Conservation (phyloP, 2,888 invertebrate genomes). For the Eupithecia insigniata region DNA sequence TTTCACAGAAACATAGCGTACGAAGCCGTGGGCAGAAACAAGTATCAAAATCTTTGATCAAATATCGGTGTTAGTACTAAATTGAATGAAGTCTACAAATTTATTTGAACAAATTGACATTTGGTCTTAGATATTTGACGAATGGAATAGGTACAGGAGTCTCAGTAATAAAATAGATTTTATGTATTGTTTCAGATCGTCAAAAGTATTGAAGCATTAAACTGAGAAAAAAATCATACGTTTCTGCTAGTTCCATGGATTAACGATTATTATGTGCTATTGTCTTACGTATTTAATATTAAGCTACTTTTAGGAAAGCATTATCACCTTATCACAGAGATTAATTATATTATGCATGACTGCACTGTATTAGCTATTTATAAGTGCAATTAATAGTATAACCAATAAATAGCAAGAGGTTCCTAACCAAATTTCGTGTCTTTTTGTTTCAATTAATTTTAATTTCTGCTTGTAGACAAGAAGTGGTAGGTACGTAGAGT, state of each 20-base stretch:
- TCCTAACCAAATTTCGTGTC: not conserved
- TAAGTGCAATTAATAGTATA: not conserved
- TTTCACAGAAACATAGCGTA: no score
- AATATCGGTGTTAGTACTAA: no score
- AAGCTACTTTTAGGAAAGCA: not conserved
- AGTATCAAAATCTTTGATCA: no score
- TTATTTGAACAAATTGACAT: no score
- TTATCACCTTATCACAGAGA: not conserved
- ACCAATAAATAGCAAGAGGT: not conserved
- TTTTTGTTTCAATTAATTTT: not conserved
- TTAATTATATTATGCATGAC: not conserved
- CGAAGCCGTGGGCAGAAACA: no score
- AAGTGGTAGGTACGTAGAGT: not conserved
- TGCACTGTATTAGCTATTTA: not conserved
- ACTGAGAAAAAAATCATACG: no score
- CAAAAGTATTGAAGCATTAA: conserved; percentile 28
- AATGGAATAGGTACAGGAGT: no score
- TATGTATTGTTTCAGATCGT: conserved; percentile 29
- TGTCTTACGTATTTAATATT: not conserved
- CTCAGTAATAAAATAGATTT: no score
- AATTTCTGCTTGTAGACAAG: not conserved
- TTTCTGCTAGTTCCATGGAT: conserved; percentile 11
- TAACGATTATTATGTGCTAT: not conserved
- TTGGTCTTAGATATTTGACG: no score
- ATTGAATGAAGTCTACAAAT: no score